Conservation (phyloP, 2,113 vertebrate genomes). For the Alectura lathami region DNA sequence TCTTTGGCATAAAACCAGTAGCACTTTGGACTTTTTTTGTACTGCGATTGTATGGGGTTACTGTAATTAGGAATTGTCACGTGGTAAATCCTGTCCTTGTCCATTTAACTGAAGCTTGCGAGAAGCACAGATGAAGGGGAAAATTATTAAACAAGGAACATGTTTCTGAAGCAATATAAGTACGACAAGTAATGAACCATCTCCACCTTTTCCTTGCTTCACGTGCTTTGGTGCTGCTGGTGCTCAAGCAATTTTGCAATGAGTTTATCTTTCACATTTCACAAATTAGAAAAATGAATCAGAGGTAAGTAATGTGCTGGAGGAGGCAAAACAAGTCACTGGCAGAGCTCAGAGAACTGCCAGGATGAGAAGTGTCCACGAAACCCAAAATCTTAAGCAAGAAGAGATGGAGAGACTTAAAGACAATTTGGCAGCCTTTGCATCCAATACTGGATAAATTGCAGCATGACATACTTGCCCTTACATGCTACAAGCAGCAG, state of each 20-base stretch:
- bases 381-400: not conserved
- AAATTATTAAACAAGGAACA: not conserved
- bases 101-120: not conserved
- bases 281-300: not conserved
- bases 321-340: not conserved
- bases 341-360: not conserved
- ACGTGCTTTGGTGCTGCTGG: not conserved
- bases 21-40: not conserved
- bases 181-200: not conserved
- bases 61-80: not conserved
- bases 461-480: not conserved
- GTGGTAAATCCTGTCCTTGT: not conserved
- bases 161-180: not conserved
- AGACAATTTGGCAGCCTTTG: not conserved
- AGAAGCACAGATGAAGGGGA: not conserved
- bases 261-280: not conserved
- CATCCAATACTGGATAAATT: not conserved
- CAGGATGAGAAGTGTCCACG: not conserved
- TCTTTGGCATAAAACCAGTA: not conserved
- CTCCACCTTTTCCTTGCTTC: not conserved
- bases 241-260: slow-evolving; percentile 30
- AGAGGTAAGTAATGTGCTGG: not conserved
- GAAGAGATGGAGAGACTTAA: not conserved
- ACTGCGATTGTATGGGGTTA: not conserved
- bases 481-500: not conserved